Base-by-base conservation (phyloP, 2,888 invertebrate species). In the Lepetodrilus schrolli region DNA sequence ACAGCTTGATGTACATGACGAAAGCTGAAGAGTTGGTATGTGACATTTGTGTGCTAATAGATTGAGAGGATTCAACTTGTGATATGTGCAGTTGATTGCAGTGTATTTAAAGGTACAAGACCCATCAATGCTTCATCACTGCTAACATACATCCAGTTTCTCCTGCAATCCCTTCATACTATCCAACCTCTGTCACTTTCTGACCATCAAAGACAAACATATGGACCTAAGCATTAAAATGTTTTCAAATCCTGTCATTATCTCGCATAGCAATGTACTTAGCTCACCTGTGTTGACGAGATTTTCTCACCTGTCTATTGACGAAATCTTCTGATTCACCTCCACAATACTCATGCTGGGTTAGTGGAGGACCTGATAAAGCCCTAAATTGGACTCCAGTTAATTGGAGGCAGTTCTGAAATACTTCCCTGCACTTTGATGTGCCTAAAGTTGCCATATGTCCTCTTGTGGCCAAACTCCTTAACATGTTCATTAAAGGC, bases 221-320 rank as follows among this genome's bases (percentile, higher is more conserved):
- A n/a, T n/a, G n/a, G n/a, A n/a, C n/a, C n/a, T n/a, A n/a, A n/a
- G n/a, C n/a, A n/a, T n/a, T n/a, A n/a, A n/a, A n/a, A n/a, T n/a
- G n/a, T n/a, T 30, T 30, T 34, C 30, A 17, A 7, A 58, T 58
- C 58, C 30, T 30, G 34, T 58, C 58, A 30, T 58, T 58, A 23
- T 30, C 13, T 30, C 30, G 13, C 58, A 23, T 30, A 17, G n/a
- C 34, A 17, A 58, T 30, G 58, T 58, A 26, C 17, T 58, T 58
- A 58, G 30, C 58, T 58, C 58, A 58, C 58, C 58, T 58, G 58
- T 58, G 34, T 34, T 58, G 58, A 58, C n/a, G 34, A 58, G 58
- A 58, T 58, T 58, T 51, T 58, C 58, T 58, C 58, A 58, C 58
- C 58, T 58, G 58, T 23, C 58, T n/a, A 58, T 58, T 58, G 30